Evolutionary conservation across 2,888 invertebrate species (phyloP).

Genomic region (Galerucella pusilla): DNA sequence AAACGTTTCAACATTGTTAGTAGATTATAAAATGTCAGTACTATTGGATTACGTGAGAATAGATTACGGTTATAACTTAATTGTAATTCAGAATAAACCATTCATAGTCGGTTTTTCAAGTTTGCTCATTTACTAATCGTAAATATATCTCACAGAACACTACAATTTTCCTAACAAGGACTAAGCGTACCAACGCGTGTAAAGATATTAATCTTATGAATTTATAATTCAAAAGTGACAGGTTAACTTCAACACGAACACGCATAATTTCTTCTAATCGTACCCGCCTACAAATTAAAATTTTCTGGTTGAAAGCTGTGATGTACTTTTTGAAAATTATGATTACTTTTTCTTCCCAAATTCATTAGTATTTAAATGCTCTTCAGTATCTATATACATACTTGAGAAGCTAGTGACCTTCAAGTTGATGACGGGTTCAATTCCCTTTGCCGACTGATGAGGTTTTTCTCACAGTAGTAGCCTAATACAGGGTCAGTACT

Average conservation of each 20-base stretch:
- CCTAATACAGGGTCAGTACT: no score
- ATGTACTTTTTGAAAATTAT: background rate
- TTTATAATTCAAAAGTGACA: background rate
- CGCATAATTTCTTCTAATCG: background rate
- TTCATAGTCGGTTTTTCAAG: background rate
- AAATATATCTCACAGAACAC: background rate
- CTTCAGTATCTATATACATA: no score
- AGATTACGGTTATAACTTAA: no score
- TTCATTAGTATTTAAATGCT: no score
- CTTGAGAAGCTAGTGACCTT: no score
- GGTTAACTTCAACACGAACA: background rate
- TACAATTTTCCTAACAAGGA: slow-evolving; percentile 1
- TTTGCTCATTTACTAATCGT: background rate
- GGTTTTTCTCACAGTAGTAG: no score
- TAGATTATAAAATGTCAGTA: no score
- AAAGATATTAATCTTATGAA: slow-evolving; percentile 8
- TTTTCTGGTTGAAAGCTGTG: background rate
- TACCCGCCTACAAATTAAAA: background rate
- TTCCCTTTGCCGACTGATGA: no score
- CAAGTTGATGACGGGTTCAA: no score
- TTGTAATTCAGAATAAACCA: no score
- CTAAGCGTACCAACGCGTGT: background rate
- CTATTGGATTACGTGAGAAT: no score
- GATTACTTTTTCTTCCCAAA: background rate
- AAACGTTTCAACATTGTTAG: no score